Percentiles rank a stretch among this genome's conserved stretches.
Conservation (phyloP, 1,140 invertebrate genomes). For the Ephestia elutella region DNA sequence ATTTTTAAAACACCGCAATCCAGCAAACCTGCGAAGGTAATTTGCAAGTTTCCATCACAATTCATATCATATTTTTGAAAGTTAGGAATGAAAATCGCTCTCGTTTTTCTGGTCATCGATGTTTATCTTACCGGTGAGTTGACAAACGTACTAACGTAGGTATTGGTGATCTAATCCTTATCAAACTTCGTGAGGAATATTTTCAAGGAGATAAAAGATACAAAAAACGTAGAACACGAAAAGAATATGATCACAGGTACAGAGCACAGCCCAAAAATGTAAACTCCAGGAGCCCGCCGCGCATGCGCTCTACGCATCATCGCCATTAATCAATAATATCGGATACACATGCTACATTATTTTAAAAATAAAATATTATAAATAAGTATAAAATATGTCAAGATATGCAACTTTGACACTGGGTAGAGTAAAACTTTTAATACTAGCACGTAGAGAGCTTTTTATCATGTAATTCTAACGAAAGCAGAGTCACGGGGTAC, state of each 20-base stretch:
- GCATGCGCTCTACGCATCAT: background rate
- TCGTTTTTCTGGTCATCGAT: no score
- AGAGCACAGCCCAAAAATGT: constrained; percentile 3
- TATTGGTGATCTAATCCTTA: background rate
- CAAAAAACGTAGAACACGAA: background rate
- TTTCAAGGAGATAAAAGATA: no score
- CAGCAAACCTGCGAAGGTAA: no score
- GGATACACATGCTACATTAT: background rate
- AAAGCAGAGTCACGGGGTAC: no score
- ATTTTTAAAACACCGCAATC: background rate
- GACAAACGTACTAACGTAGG: background rate
- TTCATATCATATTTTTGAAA: no score
- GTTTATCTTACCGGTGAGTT: background rate
- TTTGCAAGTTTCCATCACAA: no score
- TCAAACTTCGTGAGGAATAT: background rate
- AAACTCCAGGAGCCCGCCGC: background rate
- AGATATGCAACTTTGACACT: no score
- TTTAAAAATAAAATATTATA: background rate
- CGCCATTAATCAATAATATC: background rate
- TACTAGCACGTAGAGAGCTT: no score
- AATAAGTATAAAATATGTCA: background rate
- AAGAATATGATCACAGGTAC: background rate
- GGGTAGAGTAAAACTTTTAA: no score
- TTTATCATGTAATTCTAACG: no score
- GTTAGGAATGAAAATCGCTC: no score